A percentile compares a stretch with the other conserved stretches of the same genome.
Evolutionary conservation across 2,888 invertebrate genomes (phyloP).

Genomic region (Idaea straminata): DNA sequence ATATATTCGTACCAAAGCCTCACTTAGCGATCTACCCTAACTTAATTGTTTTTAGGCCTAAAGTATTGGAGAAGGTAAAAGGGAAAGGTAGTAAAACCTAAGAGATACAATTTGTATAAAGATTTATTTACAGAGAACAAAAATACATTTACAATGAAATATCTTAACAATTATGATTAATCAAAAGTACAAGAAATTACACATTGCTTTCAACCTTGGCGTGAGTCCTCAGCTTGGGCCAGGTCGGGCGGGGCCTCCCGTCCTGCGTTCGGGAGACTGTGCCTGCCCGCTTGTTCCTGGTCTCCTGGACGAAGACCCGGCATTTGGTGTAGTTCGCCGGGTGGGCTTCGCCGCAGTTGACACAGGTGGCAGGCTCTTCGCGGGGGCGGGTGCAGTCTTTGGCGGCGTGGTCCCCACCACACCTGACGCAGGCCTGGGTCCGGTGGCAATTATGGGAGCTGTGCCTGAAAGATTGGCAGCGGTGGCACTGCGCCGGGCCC

Average conservation of each 20-base stretch:
- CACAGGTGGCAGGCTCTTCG: slow-evolving; percentile 18
- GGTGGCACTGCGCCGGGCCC: slow-evolving; percentile 28
- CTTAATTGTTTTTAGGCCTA: too few relatives aligned
- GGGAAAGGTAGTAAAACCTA: too few relatives aligned
- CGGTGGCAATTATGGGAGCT: slow-evolving; percentile 26
- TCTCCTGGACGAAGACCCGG: slow-evolving; percentile 14
- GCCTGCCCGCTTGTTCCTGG: slow-evolving; percentile 15
- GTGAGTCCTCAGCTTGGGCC: background rate
- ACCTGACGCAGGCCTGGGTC: slow-evolving; percentile 14
- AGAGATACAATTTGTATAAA: too few relatives aligned
- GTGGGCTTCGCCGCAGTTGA: slow-evolving; percentile 21
- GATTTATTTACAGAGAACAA: too few relatives aligned
- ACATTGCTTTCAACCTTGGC: too few relatives aligned
- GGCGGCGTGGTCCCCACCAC: slow-evolving; percentile 17
- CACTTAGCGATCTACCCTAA: too few relatives aligned
- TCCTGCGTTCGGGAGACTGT: slow-evolving; percentile 10
- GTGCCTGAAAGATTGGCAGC: slow-evolving; percentile 30
- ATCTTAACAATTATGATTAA: too few relatives aligned
- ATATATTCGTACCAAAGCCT: too few relatives aligned
- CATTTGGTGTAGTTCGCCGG: slow-evolving; percentile 20
- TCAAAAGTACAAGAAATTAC: too few relatives aligned
- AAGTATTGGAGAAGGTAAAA: too few relatives aligned
- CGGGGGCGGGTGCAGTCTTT: slow-evolving; percentile 16
- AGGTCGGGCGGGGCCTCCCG: background rate
- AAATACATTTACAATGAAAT: too few relatives aligned